A percentile compares a stretch with the other conserved stretches of the same genome.
These are phyloP conservation scores for Cerastis rubricosa DNA, from an alignment of 2,888 invertebrate genomes.

Conservation along the genomic window DNA sequence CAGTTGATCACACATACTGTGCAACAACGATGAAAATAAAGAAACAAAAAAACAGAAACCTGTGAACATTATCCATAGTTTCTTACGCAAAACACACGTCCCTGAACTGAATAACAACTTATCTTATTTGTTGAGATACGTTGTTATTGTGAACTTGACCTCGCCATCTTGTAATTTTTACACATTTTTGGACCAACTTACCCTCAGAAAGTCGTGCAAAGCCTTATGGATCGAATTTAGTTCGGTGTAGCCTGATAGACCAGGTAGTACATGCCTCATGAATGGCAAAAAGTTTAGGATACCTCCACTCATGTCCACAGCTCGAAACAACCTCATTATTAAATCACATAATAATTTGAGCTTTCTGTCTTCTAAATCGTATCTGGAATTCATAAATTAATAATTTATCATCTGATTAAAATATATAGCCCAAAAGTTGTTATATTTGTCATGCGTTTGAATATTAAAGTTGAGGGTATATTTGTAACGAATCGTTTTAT, in stretches of 20 bases:
- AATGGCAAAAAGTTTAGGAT: conserved; percentile 93
- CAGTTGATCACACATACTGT: not conserved
- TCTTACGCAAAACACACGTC: conserved; percentile 59
- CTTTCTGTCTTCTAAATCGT: conserved; percentile 90
- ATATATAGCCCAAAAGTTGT: not conserved
- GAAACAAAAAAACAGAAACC: conserved; percentile 16
- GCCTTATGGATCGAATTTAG: conserved; percentile 86
- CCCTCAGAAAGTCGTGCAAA: conserved; percentile 90
- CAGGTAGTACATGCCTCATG: conserved; percentile 92
- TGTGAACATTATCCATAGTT: conserved; percentile 22
- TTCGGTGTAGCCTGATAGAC: conserved; percentile 91
- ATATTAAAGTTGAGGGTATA: not conserved
- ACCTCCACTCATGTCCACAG: conserved; percentile 93
- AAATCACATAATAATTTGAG: conserved; percentile 89
- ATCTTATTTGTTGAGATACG: conserved; percentile 56
- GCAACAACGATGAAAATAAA: not conserved
- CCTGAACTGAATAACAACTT: conserved; percentile 65
- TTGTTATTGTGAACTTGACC: conserved; percentile 66
- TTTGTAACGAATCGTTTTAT: not conserved
- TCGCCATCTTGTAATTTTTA: conserved; percentile 44
- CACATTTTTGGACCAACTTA: conserved; percentile 70
- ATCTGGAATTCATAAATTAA: conserved; percentile 77
- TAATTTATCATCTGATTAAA: conserved; percentile 1
- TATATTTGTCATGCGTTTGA: not conserved
- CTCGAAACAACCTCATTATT: conserved; percentile 92